Conservation (phyloP, 2,888 invertebrate species). For the Diarsia rubi region DNA sequence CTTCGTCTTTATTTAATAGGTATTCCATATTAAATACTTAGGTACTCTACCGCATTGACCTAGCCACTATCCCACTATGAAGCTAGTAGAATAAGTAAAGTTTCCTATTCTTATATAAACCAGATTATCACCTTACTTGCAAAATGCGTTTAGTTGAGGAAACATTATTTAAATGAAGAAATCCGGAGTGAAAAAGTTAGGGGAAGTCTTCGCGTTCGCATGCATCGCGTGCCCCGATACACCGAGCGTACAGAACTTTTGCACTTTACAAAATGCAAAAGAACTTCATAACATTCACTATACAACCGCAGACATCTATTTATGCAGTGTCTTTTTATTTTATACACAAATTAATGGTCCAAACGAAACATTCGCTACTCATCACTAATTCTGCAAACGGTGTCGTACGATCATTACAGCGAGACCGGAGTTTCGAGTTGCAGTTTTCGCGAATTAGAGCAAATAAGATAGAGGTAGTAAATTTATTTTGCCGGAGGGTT, state of each 20-base stretch:
- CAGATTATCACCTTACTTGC: constrained; percentile 52
- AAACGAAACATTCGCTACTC: constrained; percentile 66
- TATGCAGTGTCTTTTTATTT: constrained; percentile 70
- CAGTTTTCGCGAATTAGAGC: constrained; percentile 87
- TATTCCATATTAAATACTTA: constrained; percentile 11
- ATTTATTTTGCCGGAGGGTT: constrained; percentile 87
- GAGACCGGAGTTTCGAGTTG: constrained; percentile 76
- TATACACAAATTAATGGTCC: constrained; percentile 69
- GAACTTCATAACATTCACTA: constrained; percentile 81
- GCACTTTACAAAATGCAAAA: constrained; percentile 86
- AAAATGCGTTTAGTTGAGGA: constrained; percentile 77
- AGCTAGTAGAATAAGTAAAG: constrained; percentile 9
- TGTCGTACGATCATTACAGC: constrained; percentile 75
- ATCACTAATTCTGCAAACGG: constrained; percentile 74
- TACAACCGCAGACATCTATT: constrained; percentile 73
- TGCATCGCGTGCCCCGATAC: constrained; percentile 81
- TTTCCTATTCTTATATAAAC: constrained; percentile 26
- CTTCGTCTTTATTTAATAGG: constrained; percentile 9
- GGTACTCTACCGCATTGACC: background rate
- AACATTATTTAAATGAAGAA: constrained; percentile 83
- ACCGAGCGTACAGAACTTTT: constrained; percentile 83
- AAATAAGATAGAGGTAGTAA: constrained; percentile 89
- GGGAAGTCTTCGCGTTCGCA: constrained; percentile 76
- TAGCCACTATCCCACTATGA: background rate
- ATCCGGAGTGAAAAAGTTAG: constrained; percentile 82